These are phyloP conservation scores for Phyllotis vaccarum DNA, from an alignment of 2,797 vertebrate genomes.

Conservation along the genomic window DNA sequence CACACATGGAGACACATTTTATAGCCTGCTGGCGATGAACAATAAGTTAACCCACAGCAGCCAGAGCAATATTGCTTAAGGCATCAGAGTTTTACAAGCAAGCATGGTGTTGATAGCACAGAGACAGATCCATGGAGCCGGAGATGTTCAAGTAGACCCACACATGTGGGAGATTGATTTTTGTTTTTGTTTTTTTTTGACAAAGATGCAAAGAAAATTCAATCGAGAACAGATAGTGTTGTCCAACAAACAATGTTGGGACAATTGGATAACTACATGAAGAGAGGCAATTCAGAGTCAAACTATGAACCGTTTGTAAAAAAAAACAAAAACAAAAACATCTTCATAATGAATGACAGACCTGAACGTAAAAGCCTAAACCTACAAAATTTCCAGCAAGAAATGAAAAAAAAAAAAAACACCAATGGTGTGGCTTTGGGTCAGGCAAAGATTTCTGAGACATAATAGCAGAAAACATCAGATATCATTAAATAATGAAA, in stretches of 20 bases:
- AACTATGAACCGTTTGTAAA: neutral
- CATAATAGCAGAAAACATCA: neutral
- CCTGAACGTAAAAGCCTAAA: neutral
- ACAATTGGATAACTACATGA: neutral
- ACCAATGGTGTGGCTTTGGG: neutral
- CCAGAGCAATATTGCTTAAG: neutral
- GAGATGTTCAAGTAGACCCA: neutral
- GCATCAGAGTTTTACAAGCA: neutral
- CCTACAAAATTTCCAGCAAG: neutral
- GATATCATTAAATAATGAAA: neutral
- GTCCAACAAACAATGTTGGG: neutral
- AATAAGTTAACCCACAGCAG: neutral
- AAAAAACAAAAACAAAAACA: no score
- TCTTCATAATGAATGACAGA: neutral
- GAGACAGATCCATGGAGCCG: neutral
- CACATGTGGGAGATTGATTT: neutral
- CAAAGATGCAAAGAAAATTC: neutral
- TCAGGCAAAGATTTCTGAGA: neutral
- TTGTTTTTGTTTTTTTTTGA: constrained; percentile 26
- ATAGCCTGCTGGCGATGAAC: neutral
- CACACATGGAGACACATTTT: no score
- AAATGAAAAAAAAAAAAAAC: neutral
- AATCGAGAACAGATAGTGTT: neutral
- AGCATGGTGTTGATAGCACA: neutral
- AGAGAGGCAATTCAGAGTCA: neutral